A percentile compares a stretch with the other conserved stretches of the same genome.
These are phyloP conservation scores for Delphinus delphis DNA, from an alignment of 2,113 vertebrate genomes.

Conservation along the genomic window DNA sequence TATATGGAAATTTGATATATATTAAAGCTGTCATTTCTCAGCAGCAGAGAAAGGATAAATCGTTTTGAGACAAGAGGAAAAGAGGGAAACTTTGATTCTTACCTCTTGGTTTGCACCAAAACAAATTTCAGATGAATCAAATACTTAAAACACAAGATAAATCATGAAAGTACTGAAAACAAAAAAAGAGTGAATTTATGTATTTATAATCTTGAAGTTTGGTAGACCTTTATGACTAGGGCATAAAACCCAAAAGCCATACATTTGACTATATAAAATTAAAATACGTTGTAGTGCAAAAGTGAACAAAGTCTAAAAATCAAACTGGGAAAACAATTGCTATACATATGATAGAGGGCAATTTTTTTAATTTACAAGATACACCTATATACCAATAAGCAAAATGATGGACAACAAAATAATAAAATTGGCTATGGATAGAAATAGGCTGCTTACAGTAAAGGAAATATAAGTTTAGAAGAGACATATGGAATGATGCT, in stretches of 20 bases:
- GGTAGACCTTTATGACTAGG: background rate
- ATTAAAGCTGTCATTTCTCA: background rate
- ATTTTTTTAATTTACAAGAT: background rate
- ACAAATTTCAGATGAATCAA: background rate
- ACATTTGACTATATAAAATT: background rate
- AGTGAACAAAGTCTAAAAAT: background rate
- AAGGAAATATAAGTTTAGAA: background rate
- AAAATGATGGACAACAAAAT: background rate
- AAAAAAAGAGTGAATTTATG: background rate
- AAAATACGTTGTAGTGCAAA: background rate
- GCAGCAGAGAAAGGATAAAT: background rate
- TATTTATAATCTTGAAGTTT: background rate
- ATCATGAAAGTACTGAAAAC: background rate
- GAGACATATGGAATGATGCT: background rate
- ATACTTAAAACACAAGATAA: constrained; percentile 4
- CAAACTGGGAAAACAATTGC: background rate
- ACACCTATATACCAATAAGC: background rate
- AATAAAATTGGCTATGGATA: background rate
- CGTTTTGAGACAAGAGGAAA: background rate
- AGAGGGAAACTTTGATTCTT: background rate
- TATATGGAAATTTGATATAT: background rate
- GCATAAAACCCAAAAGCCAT: background rate
- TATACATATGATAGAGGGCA: background rate
- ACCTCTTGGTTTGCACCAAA: background rate
- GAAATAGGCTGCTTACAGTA: background rate